Conservation (phyloP, 2,113 vertebrate species). For the Deroptyus accipitrinus region DNA sequence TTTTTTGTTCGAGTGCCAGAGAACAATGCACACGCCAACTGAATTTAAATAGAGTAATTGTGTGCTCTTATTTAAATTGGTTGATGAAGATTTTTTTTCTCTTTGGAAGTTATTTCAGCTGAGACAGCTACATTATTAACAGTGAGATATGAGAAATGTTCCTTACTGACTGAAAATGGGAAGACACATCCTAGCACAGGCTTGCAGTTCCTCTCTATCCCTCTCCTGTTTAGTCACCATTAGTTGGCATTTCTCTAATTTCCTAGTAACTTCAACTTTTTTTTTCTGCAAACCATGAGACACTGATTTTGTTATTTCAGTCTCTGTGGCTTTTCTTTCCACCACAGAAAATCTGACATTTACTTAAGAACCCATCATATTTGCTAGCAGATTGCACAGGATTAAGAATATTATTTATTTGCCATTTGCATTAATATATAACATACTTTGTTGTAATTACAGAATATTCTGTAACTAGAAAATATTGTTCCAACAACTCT, state of each 20-base stretch:
- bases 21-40: constrained; percentile 3
- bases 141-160: background rate
- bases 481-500: constrained; percentile 3
- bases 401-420: background rate
- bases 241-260: background rate
- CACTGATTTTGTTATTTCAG: background rate
- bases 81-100: background rate
- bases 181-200: background rate
- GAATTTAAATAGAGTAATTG: constrained; percentile 40
- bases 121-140: background rate
- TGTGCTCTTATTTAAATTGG: constrained; percentile 15
- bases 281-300: background rate
- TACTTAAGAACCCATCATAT: background rate
- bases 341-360: background rate
- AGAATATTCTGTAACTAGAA: background rate
- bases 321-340: background rate
- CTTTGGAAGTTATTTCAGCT: constrained; percentile 10
- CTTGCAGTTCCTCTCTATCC: background rate
- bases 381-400: background rate
- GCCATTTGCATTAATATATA: background rate
- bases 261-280: background rate
- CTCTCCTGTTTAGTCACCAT: background rate
- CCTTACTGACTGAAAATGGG: background rate
- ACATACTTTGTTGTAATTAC: background rate
- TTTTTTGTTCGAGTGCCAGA: background rate